Base-by-base conservation (phyloP, 2,797 vertebrate genomes). In the Microctenopoma steveboyesi region DNA sequence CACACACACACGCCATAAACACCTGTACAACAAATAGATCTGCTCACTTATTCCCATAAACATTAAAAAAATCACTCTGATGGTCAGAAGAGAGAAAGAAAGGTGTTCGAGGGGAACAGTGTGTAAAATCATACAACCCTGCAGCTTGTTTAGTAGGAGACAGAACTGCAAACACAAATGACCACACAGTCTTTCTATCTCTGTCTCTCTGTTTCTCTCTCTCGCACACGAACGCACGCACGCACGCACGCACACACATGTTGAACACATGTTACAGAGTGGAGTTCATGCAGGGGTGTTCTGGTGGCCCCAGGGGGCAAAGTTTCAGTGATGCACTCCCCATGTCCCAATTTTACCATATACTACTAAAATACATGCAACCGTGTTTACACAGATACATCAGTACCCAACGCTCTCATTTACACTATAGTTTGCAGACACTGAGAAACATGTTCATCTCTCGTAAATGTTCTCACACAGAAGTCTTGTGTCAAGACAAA, bases 191-290 rank as follows among this genome's bases (percentile, higher is more conserved):
- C 55, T 28, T 61, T 16, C 59, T 18, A 13, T 1, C 55, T 48
- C 40, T 40, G 25, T 12, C 8, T 16, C 59, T 33, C 42, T 22
- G 18, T 18, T 2, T 22, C 22, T 22, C 22, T 22, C 22, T 22
- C 22, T 22, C 22, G 22, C 22, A 22, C 1, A 22, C 22, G 2
- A 1, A 22, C 22, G 2, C 22, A 22, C 22, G 2, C 22, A 68
- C 64, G 72, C 59, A 63, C 76, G 72, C 57, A 63, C 1, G 64
- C 2, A 15, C 64, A 80, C 93, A 95, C 92, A 85, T 94, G 93
- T 87, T 92, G 60, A 84, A 87, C 94, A 95, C 89, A 94, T 95
- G 94, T 94, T 89, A 63, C 74, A 61, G 69, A 76, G 69, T 52
- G 75, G 83, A 88, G 91, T 91, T 91, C 87, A 89, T 72, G 86